Conservation (phyloP, 2,113 vertebrate genomes). For the Phaethon lepturus region DNA sequence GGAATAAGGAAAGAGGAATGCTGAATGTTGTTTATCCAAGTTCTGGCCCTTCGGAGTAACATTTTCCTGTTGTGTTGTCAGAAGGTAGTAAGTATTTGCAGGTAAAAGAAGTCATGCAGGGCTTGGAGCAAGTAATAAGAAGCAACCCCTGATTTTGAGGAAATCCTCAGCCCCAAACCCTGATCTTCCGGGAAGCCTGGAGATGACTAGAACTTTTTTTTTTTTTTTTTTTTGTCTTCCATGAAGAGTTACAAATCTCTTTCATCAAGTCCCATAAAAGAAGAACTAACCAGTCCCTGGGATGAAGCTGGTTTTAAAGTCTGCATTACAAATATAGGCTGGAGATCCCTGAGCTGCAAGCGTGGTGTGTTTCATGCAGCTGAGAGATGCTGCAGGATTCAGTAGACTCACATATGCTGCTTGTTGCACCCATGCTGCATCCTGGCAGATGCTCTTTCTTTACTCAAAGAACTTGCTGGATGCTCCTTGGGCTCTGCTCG, state of each 20-base stretch:
- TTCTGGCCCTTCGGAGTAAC: background rate
- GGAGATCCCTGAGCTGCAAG: background rate
- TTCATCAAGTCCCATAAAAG: background rate
- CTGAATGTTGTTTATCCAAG: background rate
- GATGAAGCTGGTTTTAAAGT: background rate
- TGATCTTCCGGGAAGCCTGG: background rate
- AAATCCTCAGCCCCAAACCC: background rate
- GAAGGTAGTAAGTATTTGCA: background rate
- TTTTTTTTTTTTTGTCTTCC: background rate
- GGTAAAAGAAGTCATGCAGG: background rate
- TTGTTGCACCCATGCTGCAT: fast-evolving
- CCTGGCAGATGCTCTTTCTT: background rate
- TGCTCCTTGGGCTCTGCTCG: background rate
- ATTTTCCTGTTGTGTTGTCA: background rate
- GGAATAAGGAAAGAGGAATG: background rate
- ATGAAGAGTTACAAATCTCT: background rate
- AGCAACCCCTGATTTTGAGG: background rate
- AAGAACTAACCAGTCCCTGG: background rate
- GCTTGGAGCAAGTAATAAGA: background rate
- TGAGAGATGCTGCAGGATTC: background rate
- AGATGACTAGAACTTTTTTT: background rate
- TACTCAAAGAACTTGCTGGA: background rate
- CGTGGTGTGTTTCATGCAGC: fast-evolving
- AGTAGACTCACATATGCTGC: fast-evolving
- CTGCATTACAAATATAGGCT: fast-evolving